Evolutionary conservation across 2,113 vertebrate species (phyloP), one percentile per base, ranked within the genome.

Genomic region (Melanostigma gelatinosum): DNA sequence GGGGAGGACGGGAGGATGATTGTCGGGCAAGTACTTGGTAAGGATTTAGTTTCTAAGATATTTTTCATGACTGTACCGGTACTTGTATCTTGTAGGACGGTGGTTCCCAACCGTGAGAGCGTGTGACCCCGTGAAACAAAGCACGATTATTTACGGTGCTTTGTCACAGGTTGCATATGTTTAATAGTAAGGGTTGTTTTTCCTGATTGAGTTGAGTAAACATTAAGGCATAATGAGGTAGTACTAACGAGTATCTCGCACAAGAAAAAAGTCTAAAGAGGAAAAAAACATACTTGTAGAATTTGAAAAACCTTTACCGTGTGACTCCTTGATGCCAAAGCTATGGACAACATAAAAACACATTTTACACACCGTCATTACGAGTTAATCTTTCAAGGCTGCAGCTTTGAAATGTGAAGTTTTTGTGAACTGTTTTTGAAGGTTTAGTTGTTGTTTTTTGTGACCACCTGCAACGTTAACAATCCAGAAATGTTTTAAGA

Each of bases 1-100:
- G 95, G 96, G 15, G 97, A 97, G 80, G 96, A 97, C 63, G 96
- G 96, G 2, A 92, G 97, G 73, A 96, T 97, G 96, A 96, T 97
- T 62, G 96, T 96, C 2, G 97, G 97, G 66, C 97, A 97, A 94
- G 96, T 97, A 46, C 95, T 97, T 36, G 97, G 97, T 97, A 83
- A 95, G 95, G 36, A 16, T 2, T 60, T 7, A 8, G 13, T 34
- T 54, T 40, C 36, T 4, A 5, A 4, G 22, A 16, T 15, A n/a
- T 10, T 8, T 40, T 16, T 27, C 12, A 18, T 2, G 63, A 44
- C 38, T 24, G 22, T 6, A 27, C 6, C 38, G 16, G 22, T 6
- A 27, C 6, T 15, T 38, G 1, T 24, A 10, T 55, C 4, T 55
- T 24, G 58, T 34, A 9, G 46, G 10, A 34, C 10, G 3, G 11